Percentiles rank a stretch among this genome's conserved stretches.
These are phyloP conservation scores for Anisognathus igniventris DNA, from an alignment of 2,797 vertebrate genomes.

Conservation along the genomic window DNA sequence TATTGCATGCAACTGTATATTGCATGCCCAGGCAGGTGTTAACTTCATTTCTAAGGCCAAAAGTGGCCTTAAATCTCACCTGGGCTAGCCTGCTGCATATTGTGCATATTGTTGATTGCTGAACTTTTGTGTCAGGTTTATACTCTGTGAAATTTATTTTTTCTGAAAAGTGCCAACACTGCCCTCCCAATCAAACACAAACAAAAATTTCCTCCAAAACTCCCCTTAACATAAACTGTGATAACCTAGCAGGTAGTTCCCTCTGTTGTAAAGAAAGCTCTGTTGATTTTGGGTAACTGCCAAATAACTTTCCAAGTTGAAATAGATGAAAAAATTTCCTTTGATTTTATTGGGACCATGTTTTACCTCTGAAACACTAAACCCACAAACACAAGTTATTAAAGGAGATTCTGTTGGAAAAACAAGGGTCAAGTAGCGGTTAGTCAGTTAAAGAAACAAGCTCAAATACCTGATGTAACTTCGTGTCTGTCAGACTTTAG, in stretches of 20 bases:
- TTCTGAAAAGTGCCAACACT: background rate
- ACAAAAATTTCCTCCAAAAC: background rate
- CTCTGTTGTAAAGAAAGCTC: background rate
- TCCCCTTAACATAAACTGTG: background rate
- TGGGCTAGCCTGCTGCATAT: background rate
- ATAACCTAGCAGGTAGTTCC: background rate
- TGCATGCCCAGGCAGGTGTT: background rate
- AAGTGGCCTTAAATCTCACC: background rate
- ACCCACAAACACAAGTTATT: background rate
- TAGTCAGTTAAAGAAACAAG: background rate
- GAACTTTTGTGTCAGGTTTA: background rate
- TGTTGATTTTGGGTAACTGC: slow-evolving; percentile 7
- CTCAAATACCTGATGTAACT: background rate
- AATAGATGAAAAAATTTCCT: background rate
- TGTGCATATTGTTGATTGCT: background rate
- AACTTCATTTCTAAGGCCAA: background rate
- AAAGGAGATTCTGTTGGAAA: background rate
- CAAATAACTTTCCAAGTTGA: slow-evolving; percentile 1
- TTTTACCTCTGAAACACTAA: slow-evolving; percentile 21
- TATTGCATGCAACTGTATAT: background rate
- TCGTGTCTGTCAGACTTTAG: background rate
- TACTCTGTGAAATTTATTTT: background rate
- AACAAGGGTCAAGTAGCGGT: background rate
- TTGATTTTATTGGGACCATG: background rate
- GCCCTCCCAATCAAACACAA: background rate